Conservation (phyloP, 2,113 vertebrate species). For the Hypomesus transpacificus region DNA sequence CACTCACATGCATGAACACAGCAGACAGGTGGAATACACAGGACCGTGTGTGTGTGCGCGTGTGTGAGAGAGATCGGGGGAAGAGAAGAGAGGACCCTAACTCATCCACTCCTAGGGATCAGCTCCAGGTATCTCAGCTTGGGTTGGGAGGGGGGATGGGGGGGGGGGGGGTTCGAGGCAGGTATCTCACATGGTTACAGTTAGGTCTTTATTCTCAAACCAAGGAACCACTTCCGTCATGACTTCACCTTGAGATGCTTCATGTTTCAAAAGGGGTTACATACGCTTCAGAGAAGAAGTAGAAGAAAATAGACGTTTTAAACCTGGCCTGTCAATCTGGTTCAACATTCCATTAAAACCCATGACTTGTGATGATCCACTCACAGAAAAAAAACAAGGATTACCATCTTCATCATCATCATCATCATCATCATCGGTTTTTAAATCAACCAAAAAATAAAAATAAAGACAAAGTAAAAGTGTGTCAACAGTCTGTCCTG, state of each 20-base stretch:
- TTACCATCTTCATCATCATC: neutral
- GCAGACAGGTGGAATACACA: slow-evolving; percentile 65
- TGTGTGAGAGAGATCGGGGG: slow-evolving; percentile 27
- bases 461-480: slow-evolving; percentile 1
- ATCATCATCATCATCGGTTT: neutral
- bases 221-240: slow-evolving; percentile 36
- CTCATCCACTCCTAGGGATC: slow-evolving; percentile 11
- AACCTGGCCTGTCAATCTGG: slow-evolving; percentile 21
- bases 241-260: slow-evolving; percentile 20
- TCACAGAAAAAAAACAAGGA: neutral
- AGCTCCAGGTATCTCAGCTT: slow-evolving; percentile 28
- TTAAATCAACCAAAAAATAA: neutral
- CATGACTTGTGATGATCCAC: neutral
- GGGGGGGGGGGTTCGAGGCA: slow-evolving; percentile 23
- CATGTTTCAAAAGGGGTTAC: slow-evolving; percentile 38
- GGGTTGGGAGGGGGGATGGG: slow-evolving; percentile 21
- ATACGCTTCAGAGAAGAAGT: neutral
- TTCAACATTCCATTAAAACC: slow-evolving; percentile 7
- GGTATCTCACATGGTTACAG: slow-evolving; percentile 22
- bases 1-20: slow-evolving; percentile 72
- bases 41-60: slow-evolving; percentile 41
- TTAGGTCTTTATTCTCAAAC: slow-evolving; percentile 21
- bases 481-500: no score
- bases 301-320: neutral
- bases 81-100: slow-evolving; percentile 3